phyloP scores from a whole-genome alignment of 2,888 invertebrate species.

The Cantharis flavilabris region DNA sequence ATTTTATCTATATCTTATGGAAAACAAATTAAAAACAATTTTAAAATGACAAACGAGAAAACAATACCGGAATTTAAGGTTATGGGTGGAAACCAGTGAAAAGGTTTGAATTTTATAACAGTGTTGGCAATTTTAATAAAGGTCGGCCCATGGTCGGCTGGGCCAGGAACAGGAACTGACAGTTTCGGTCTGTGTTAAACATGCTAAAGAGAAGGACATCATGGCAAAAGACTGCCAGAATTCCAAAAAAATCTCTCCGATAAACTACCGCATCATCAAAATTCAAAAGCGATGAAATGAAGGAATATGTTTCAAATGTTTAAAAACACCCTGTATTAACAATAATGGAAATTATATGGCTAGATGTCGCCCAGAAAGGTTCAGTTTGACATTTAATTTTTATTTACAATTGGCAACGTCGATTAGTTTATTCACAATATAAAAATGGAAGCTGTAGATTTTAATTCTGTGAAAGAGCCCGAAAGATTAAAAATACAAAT shows the following conservation, averaged over 20 bases:
- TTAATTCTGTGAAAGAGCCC: neutral
- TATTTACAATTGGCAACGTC: neutral
- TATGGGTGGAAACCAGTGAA: neutral
- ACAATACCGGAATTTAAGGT: neutral
- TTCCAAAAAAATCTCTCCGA: too few species aligned
- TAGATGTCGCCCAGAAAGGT: neutral
- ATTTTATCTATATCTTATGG: neutral
- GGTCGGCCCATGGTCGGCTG: too few species aligned
- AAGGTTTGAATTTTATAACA: too few species aligned
- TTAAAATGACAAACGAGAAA: neutral
- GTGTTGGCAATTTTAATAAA: too few species aligned
- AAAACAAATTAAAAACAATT: neutral
- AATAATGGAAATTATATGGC: neutral
- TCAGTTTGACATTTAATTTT: neutral
- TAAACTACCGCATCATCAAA: too few species aligned
- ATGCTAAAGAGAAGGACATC: too few species aligned
- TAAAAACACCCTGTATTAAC: neutral
- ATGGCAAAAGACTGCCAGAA: too few species aligned
- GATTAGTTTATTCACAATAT: neutral
- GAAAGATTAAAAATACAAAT: slow-evolving; percentile 46
- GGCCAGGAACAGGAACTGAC: too few species aligned
- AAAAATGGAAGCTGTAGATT: slow-evolving; percentile 33
- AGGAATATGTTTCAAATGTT: too few species aligned
- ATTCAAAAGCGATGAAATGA: too few species aligned
- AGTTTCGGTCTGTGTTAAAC: too few species aligned